These are phyloP conservation scores for Galago senegalensis DNA, from an alignment of 2,797 vertebrate species.

Conservation along the genomic window DNA sequence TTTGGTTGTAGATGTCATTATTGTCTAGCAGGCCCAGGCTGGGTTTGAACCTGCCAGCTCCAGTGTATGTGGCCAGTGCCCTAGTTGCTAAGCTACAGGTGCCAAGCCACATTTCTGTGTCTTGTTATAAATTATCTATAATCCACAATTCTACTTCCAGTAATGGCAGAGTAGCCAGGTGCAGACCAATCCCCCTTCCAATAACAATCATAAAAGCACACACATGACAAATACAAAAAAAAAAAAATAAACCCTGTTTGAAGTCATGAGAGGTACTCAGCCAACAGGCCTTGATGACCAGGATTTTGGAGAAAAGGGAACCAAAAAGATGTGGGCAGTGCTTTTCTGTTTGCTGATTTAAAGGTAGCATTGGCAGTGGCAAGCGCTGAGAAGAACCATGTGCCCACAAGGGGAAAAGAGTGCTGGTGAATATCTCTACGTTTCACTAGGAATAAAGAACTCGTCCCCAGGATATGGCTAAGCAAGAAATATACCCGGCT, in stretches of 20 bases:
- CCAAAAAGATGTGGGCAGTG: not conserved
- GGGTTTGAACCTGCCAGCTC: too few species aligned
- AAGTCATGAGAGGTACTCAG: not conserved
- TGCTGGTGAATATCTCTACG: not conserved
- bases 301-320: not conserved
- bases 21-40: too few species aligned
- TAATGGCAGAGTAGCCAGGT: not conserved
- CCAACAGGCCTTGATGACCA: not conserved
- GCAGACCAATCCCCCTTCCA: not conserved
- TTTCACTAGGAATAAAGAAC: not conserved
- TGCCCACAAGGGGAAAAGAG: not conserved
- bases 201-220: not conserved
- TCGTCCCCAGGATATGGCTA: not conserved
- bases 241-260: not conserved
- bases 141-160: not conserved
- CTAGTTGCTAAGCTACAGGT: too few species aligned
- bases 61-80: too few species aligned
- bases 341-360: not conserved
- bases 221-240: not conserved
- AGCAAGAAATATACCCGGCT: not conserved
- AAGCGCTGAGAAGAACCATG: not conserved
- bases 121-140: not conserved
- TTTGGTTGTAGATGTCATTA: too few species aligned
- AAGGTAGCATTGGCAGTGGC: not conserved
- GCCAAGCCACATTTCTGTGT: not conserved